These are phyloP conservation scores for Oophaga pumilio DNA, from an alignment of 2,113 vertebrate species.

Conservation along the genomic window DNA sequence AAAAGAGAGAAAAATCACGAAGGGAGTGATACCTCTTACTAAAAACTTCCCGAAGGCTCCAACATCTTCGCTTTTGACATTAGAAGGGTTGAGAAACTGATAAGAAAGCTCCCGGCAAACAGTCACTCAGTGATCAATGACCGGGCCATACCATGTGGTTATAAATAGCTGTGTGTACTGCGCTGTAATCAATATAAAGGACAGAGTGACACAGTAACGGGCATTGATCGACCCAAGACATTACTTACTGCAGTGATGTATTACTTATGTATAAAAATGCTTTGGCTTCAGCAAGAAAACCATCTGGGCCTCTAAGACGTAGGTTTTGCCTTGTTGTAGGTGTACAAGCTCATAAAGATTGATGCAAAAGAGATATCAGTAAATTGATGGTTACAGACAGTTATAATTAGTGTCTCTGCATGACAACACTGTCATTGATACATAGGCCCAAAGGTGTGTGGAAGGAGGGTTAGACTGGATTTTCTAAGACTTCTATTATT, in stretches of 20 bases:
- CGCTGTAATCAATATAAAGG: background rate
- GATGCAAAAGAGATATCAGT: background rate
- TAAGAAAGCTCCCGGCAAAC: background rate
- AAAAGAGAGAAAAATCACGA: background rate
- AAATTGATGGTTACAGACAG: background rate
- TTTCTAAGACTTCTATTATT: too few species aligned
- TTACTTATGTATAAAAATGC: background rate
- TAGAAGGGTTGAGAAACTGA: background rate
- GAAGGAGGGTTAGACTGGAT: background rate
- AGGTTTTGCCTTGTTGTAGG: background rate
- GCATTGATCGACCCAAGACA: background rate
- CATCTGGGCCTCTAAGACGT: background rate
- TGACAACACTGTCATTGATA: background rate
- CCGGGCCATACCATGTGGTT: background rate
- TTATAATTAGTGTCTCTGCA: background rate
- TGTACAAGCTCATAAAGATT: background rate
- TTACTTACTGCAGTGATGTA: too few species aligned
- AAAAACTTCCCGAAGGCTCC: background rate
- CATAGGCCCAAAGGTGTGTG: background rate
- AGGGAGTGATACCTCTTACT: background rate
- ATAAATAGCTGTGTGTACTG: background rate
- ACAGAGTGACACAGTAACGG: background rate
- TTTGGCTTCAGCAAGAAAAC: background rate
- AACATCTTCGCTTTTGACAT: background rate
- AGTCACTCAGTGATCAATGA: background rate